phyloP scores from a whole-genome alignment of 2,797 vertebrate species.

The Clarias laeviceps region DNA sequence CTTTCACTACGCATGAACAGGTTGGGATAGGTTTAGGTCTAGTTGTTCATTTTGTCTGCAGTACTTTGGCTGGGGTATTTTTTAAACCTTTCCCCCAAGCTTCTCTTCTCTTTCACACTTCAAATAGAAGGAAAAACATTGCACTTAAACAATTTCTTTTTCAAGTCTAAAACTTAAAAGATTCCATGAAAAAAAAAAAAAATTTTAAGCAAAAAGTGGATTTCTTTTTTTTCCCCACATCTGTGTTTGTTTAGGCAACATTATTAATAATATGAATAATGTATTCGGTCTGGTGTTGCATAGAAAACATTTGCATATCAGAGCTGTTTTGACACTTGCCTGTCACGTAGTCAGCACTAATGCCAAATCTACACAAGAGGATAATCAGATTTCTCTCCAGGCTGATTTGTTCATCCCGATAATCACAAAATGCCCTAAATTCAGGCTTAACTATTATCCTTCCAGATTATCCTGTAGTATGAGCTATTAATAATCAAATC shows the following conservation, averaged over 20 bases:
- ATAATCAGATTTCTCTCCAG: neutral
- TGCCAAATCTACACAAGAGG: neutral
- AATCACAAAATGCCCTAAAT: neutral
- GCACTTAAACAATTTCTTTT: neutral
- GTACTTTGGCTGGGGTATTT: neutral
- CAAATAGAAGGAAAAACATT: neutral
- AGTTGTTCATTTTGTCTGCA: neutral
- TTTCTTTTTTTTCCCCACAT: neutral
- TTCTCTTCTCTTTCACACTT: neutral
- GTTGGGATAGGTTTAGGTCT: neutral
- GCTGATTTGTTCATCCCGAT: neutral
- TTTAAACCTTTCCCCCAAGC: neutral
- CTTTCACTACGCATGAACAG: neutral
- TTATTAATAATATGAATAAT: neutral
- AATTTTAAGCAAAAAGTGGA: neutral
- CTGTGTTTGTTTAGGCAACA: neutral
- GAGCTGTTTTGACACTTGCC: neutral
- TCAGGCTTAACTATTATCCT: neutral
- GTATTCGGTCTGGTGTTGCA: neutral
- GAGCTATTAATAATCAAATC: neutral
- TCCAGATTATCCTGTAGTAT: neutral
- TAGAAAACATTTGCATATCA: neutral
- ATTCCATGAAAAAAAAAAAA: neutral
- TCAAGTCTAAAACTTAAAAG: neutral
- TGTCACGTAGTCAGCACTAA: constrained; percentile 3